A percentile compares a stretch with the other conserved stretches of the same genome.
phyloP scores from a whole-genome alignment of 2,888 invertebrate species.

The Allophyes oxyacanthae region DNA sequence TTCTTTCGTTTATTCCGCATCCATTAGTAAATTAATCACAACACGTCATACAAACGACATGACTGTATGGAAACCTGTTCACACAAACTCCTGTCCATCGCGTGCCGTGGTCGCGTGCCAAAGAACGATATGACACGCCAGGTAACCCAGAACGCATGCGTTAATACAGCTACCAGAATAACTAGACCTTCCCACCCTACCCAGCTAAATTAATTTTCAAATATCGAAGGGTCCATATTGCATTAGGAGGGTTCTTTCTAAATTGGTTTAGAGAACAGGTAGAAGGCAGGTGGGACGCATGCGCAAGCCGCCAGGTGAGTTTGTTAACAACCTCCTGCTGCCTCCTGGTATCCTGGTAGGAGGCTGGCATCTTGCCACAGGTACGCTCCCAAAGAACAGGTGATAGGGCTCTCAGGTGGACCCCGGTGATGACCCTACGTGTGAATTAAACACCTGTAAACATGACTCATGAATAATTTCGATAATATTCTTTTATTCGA shows the following conservation, averaged over 20 bases:
- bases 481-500: conserved; percentile 9
- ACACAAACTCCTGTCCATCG: conserved; percentile 32
- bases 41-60: conserved; percentile 5
- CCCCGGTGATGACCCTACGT: conserved; percentile 72
- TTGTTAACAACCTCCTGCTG: conserved; percentile 65
- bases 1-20: no score
- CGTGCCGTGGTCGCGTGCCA: conserved; percentile 64
- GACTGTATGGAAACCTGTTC: conserved; percentile 22
- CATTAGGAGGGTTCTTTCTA: conserved; percentile 57
- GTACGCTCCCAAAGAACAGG: conserved; percentile 84
- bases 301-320: conserved; percentile 85
- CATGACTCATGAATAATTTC: conserved; percentile 27
- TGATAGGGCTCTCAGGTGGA: conserved; percentile 73
- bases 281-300: conserved; percentile 83
- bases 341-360: conserved; percentile 79
- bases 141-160: conserved; percentile 69
- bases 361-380: conserved; percentile 89
- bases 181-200: conserved; percentile 55
- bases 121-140: conserved; percentile 53
- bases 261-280: conserved; percentile 75
- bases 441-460: conserved; percentile 38
- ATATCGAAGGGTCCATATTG: conserved; percentile 18
- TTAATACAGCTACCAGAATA: conserved; percentile 55
- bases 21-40: conserved; percentile 4
- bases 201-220: conserved; percentile 38